These are phyloP conservation scores for Diacarnus erythraeanus DNA, from an alignment of 37 sponge, comb jelly and placozoan genomes.

Conservation along the genomic window DNA sequence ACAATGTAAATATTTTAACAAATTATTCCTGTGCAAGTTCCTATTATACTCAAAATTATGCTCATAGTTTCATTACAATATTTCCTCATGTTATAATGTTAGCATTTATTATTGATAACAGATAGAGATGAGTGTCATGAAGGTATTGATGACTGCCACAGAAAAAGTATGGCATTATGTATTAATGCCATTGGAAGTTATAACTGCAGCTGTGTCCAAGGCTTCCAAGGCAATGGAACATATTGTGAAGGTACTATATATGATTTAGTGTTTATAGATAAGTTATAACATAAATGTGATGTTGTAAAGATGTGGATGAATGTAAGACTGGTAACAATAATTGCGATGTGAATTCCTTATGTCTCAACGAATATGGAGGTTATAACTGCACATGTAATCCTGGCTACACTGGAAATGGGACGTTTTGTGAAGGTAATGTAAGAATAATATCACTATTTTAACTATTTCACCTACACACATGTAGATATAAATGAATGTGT, in stretches of 20 bases:
- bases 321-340: neutral
- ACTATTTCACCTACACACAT: neutral
- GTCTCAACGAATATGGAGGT: neutral
- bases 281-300: neutral
- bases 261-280: no score
- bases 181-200: slow-evolving; percentile 36
- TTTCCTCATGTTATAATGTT: neutral
- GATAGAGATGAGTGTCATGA: slow-evolving; percentile 47
- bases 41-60: no score
- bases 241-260: neutral
- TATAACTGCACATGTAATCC: neutral
- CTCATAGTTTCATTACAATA: no score
- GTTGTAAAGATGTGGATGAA: neutral
- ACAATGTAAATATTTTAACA: no score
- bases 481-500: slow-evolving; percentile 29
- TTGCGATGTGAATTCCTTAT: neutral
- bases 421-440: slow-evolving; percentile 15
- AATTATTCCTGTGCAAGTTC: no score
- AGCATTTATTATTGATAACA: neutral
- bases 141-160: slow-evolving; percentile 37
- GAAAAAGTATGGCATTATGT: neutral
- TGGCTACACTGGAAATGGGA: slow-evolving; percentile 7
- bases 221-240: slow-evolving; percentile 12
- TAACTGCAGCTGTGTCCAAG: slow-evolving; percentile 19
- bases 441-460: neutral